These are phyloP conservation scores for Symphodus melops DNA, from an alignment of 2,113 vertebrate genomes.

Conservation along the genomic window DNA sequence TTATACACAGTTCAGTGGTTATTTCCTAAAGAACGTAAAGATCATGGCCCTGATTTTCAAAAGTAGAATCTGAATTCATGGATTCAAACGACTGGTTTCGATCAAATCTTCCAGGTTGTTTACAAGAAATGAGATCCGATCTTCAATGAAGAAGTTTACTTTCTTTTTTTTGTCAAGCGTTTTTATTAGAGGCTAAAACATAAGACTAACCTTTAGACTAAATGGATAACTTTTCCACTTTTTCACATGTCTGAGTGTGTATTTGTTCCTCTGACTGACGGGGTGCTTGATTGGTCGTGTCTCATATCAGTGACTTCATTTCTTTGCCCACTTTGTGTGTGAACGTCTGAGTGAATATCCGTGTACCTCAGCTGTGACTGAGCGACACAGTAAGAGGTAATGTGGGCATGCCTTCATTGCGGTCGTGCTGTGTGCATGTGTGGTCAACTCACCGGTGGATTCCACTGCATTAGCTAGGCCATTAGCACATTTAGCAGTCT, in stretches of 20 bases:
- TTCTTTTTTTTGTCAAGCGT: not conserved
- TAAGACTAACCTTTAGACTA: slow-evolving; percentile 18
- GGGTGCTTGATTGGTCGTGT: slow-evolving; percentile 36
- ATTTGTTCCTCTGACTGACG: slow-evolving; percentile 45
- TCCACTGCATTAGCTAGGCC: slow-evolving; percentile 80
- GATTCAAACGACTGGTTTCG: too few relatives aligned
- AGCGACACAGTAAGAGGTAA: slow-evolving; percentile 59
- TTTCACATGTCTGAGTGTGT: slow-evolving; percentile 11
- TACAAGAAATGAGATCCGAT: not conserved
- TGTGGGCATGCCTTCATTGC: slow-evolving; percentile 49
- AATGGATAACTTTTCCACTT: slow-evolving; percentile 13
- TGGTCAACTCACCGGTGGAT: slow-evolving; percentile 78
- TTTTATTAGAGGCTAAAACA: not conserved
- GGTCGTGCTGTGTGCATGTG: slow-evolving; percentile 39
- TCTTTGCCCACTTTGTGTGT: slow-evolving; percentile 49
- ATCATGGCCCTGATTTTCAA: too few relatives aligned
- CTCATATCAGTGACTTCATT: slow-evolving; percentile 46
- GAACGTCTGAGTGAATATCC: slow-evolving; percentile 77
- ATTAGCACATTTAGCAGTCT: slow-evolving; percentile 80
- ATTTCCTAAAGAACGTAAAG: too few relatives aligned
- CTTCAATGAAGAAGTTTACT: not conserved
- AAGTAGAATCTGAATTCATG: too few relatives aligned
- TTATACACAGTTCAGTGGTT: too few relatives aligned
- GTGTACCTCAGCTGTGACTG: slow-evolving; percentile 64
- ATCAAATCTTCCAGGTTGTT: too few relatives aligned